Conservation (phyloP, 2,888 invertebrate genomes). For the Aproaerema taeniolella region DNA sequence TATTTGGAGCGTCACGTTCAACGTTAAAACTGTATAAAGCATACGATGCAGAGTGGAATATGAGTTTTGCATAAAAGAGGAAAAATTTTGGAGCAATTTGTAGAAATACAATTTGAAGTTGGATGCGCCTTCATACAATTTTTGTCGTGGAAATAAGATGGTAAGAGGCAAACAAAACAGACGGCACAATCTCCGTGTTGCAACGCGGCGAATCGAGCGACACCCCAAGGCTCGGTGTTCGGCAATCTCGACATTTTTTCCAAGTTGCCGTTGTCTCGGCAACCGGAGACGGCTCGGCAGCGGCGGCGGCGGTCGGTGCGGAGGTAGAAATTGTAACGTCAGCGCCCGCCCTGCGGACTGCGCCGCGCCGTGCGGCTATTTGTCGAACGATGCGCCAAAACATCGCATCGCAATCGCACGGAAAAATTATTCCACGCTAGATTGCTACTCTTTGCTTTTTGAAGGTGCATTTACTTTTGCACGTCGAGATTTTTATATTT, state of each 20-base stretch:
- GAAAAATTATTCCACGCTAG: conserved; percentile 67
- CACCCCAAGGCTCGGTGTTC: conserved; percentile 60
- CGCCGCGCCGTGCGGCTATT: conserved; percentile 45
- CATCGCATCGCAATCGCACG: conserved; percentile 68
- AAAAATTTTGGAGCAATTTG: conserved; percentile 31
- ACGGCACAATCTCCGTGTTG: conserved; percentile 68
- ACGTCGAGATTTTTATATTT: conserved; percentile 61
- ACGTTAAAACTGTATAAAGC: not conserved
- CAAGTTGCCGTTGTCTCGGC: conserved; percentile 37
- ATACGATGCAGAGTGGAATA: not conserved
- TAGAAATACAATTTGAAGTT: conserved; percentile 55
- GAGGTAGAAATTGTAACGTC: conserved; percentile 61
- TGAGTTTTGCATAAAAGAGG: not conserved
- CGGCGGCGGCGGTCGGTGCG: conserved; percentile 21
- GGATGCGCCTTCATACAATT: conserved; percentile 57
- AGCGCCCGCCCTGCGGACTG: conserved; percentile 65
- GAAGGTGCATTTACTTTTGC: conserved; percentile 62
- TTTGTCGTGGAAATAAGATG: conserved; percentile 64
- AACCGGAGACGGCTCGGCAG: too few species aligned
- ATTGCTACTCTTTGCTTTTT: conserved; percentile 65
- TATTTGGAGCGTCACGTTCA: conserved; percentile 12
- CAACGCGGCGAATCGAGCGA: conserved; percentile 66
- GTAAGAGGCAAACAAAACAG: conserved; percentile 70
- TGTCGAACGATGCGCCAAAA: conserved; percentile 74
- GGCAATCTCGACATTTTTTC: conserved; percentile 71